Evolutionary conservation across 2,888 invertebrate species (phyloP), one percentile per base, ranked within the genome.

Genomic region (Griposia aprilina): DNA sequence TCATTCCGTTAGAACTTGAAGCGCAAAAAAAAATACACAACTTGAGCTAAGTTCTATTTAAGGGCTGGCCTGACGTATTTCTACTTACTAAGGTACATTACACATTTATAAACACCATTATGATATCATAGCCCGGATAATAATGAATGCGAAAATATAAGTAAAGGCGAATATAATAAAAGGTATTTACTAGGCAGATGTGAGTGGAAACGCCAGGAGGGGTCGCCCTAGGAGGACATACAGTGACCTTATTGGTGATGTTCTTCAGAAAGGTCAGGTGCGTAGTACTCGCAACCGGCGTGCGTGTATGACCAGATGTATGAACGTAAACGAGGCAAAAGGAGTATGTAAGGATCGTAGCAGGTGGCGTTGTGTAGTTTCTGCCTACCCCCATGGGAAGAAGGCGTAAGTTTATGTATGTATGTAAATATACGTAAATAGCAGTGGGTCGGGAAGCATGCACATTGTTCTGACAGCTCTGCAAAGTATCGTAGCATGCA

Each of bases 401-500:
- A 36, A n/a, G n/a, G 2, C 30, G 30, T 36, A 3, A 36, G 30
- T 36, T 36, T 36, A 36, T 36, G 30, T 36, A 36, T 36, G 30
- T 36, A 36, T 36, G 30, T 36, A 36, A 36, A 36, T 36, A 36
- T 67, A 80, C 76, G 71, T 59, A 68, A 82, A 80, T 77, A 84
- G 71, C 84, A 41, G 20, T 70, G 55, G 36, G 74, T 74, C 62
- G 74, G 71, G 59, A 74, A 80, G 66, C 81, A 68, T 76, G 88
- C 73, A 79, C 72, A 81, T 76, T 55, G 20, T 71, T 76, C 72
- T 74, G 78, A 74, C 79, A 75, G 63, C 65, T 55, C 78, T 89
- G 85, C 85, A 85, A 48, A 76, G 62, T 84, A 81, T 84, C 81
- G 83, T 76, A 73, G 74, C 81, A 85, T 89, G 87, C 87, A 87